These are phyloP conservation scores for Tragelaphus scriptus DNA, from an alignment of 2,113 vertebrate species.

Conservation along the genomic window DNA sequence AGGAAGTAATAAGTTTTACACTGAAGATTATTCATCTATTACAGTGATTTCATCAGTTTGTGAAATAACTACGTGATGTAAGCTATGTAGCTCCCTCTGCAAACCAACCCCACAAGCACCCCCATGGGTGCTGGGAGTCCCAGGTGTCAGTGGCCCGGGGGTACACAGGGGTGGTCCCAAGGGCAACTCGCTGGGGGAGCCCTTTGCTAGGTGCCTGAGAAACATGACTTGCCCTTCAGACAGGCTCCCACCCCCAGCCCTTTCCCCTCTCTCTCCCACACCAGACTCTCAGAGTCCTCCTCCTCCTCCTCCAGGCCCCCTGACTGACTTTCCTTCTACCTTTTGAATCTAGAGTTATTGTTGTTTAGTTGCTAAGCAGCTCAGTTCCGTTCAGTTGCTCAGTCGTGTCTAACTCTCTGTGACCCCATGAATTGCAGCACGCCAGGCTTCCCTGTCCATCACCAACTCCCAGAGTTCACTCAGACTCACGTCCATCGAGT, in stretches of 20 bases:
- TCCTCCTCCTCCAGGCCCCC: too few species aligned
- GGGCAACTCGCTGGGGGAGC: fast-evolving
- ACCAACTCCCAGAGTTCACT: too few species aligned
- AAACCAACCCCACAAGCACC: constrained; percentile 3
- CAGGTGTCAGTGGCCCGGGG: neutral
- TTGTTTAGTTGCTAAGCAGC: neutral
- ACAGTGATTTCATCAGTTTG: constrained; percentile 55
- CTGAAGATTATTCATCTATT: constrained; percentile 57
- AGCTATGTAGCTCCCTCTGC: constrained; percentile 43
- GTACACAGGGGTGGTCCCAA: neutral
- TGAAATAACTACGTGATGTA: constrained; percentile 59
- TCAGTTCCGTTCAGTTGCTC: neutral
- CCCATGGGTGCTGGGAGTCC: neutral
- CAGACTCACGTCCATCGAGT: too few species aligned
- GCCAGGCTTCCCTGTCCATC: neutral
- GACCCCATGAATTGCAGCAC: neutral
- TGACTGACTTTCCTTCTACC: neutral
- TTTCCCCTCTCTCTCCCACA: neutral
- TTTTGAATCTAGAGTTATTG: neutral
- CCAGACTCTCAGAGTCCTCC: neutral
- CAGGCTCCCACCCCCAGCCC: neutral
- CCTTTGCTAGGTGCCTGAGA: neutral
- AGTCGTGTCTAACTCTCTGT: neutral
- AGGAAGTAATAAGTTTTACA: constrained; percentile 59
- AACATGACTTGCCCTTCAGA: neutral